Conservation (phyloP, 2,888 invertebrate genomes). For the Lasioglossum morio region DNA sequence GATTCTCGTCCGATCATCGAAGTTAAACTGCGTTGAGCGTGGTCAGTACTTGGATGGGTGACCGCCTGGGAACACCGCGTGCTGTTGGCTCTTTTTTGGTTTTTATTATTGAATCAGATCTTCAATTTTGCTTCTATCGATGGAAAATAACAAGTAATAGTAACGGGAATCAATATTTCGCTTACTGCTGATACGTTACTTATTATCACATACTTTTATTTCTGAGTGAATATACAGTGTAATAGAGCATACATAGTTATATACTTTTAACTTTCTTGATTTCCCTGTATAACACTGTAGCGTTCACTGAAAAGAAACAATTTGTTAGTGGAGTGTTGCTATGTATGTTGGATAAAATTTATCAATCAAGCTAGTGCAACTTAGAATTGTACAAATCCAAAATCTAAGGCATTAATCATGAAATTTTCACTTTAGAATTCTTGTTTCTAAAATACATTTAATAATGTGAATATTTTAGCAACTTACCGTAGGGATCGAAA, state of each 20-base stretch:
- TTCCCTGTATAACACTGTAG: conserved; percentile 89
- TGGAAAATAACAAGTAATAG: neutral
- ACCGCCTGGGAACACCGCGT: neutral
- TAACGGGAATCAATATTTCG: neutral
- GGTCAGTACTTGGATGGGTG: neutral
- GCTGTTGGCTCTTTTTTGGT: neutral
- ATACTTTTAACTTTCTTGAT: conserved; percentile 87
- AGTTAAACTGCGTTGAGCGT: neutral
- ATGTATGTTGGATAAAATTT: neutral
- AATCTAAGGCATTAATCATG: neutral
- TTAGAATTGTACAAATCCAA: neutral
- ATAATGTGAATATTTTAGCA: conserved; percentile 10
- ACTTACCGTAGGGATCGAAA: conserved; percentile 93
- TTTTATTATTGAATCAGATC: neutral
- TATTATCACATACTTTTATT: conserved; percentile 9
- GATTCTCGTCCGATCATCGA: neutral
- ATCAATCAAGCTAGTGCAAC: neutral
- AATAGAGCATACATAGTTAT: neutral
- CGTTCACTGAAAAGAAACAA: conserved; percentile 88
- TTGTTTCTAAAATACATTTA: neutral
- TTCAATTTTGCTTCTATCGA: neutral
- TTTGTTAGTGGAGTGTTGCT: neutral
- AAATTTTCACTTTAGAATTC: neutral
- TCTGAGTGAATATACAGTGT: neutral
- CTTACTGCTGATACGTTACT: neutral